Base-by-base conservation (phyloP, 2,113 vertebrate genomes). In the Chauna torquata region DNA sequence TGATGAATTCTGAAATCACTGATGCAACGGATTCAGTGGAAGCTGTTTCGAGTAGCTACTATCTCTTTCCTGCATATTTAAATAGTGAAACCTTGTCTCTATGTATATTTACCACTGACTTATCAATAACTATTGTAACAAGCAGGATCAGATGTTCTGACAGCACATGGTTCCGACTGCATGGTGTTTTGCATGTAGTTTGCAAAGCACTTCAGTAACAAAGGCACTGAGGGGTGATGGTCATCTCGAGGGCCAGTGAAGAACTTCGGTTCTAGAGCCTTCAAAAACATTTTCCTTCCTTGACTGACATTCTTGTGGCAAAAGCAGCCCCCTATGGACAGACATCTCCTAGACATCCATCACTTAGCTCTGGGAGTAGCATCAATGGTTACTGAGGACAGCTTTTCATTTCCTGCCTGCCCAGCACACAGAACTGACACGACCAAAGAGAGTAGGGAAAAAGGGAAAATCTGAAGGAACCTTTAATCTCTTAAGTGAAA, bases 401-500 rank as follows among this genome's bases (percentile, higher is more conserved):
- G 40, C 62, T 74, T 85, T 91, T 49, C 42, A 71, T 57, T 69
- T 92, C 89, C 84, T 45, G 58, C 83, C 80, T 65, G 61, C 66
- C 50, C 36, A 84, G 87, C 66, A 20, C 34, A 30, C 49, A 57
- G 8, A 94, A 47, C 45, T 80, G 76, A 75, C 54, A 25, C 2
- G 28, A 76, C 78, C 69, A 61, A 55, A 83, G 65, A 68, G 42
- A 70, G 54, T 0, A 59, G 68, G 0, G 20, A 93, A 95, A 92
- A 90, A 64, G 34, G 90, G 65, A 45, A 90, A 83, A 78, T 45
- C 95, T 96, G 86, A 92, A 92, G 86, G 61, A 96, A 91, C 70
- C 91, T 74, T 96, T 96, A 92, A 94, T 94, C 85, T 69, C 44
- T 80, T 50, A 11, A 75, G 36, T 89, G 82, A 92, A 95, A 71